These are phyloP conservation scores for silkworm (Bombyx mori) DNA, from an alignment of 1,140 invertebrate genomes.

Conservation along the genomic window DNA sequence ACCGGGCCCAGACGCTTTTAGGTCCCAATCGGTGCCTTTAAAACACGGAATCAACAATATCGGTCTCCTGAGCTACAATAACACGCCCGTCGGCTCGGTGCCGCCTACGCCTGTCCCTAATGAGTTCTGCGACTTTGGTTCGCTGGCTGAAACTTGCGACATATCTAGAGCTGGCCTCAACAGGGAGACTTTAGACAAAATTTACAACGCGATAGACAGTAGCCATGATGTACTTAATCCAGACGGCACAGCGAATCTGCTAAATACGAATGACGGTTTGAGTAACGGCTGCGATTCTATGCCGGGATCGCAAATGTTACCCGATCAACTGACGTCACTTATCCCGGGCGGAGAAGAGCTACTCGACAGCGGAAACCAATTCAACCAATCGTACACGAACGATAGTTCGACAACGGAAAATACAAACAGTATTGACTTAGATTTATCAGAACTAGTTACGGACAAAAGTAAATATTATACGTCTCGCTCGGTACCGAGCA, in stretches of 20 bases:
- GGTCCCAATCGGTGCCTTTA: conserved; percentile 84
- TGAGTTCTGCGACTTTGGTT: conserved; percentile 78
- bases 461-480: conserved; percentile 62
- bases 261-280: conserved; percentile 39
- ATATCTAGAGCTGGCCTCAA: conserved; percentile 68
- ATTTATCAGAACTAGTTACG: conserved; percentile 47
- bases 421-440: conserved; percentile 58
- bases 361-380: conserved; percentile 39
- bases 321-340: conserved; percentile 44
- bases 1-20: conserved; percentile 55
- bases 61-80: conserved; percentile 60
- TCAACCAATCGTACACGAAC: conserved; percentile 40
- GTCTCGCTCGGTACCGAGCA: conserved; percentile 76
- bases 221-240: conserved; percentile 58
- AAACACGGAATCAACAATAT: conserved; percentile 68
- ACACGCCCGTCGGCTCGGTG: conserved; percentile 76
- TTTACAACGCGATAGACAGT: conserved; percentile 67
- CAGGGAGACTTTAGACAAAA: conserved; percentile 67
- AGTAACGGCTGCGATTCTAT: conserved; percentile 50
- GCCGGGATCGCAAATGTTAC: conserved; percentile 43
- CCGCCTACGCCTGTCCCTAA: conserved; percentile 79
- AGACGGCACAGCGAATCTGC: conserved; percentile 30
- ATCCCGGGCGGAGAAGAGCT: conserved; percentile 39
- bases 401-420: conserved; percentile 35
- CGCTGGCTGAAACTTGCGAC: conserved; percentile 69